Conservation (phyloP, 2,888 invertebrate species). For the Acanthosepion lycidas region DNA sequence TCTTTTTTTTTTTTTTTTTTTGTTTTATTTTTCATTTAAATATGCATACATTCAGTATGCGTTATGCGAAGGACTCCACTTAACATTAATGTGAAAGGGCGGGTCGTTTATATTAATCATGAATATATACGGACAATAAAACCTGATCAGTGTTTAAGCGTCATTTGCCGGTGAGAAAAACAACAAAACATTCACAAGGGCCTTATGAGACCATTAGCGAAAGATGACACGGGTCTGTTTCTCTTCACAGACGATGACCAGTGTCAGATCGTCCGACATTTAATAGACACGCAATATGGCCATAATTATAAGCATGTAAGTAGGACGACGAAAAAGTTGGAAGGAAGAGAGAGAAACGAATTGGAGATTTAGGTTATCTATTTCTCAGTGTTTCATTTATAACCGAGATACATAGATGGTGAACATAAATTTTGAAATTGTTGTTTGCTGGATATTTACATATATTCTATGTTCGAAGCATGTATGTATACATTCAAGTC, state of each 20-base stretch:
- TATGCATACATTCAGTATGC: background rate
- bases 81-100: background rate
- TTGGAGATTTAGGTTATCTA: background rate
- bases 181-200: background rate
- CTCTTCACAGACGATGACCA: slow-evolving; percentile 6
- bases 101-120: background rate
- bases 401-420: background rate
- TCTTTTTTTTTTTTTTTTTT: background rate
- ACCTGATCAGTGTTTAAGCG: background rate
- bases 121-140: slow-evolving; percentile 20
- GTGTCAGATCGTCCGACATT: background rate
- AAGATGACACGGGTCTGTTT: slow-evolving; percentile 33
- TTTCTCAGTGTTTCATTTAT: background rate
- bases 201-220: background rate
- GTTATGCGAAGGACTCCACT: background rate
- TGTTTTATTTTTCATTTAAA: background rate
- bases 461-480: too few species aligned
- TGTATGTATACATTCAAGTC: too few species aligned
- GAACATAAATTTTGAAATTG: too few species aligned
- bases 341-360: background rate
- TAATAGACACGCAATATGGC: background rate
- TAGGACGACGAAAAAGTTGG: background rate
- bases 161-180: background rate
- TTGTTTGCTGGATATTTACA: too few species aligned
- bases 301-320: background rate